Conservation (phyloP, 1,140 invertebrate species). For the Drosophila varians region DNA sequence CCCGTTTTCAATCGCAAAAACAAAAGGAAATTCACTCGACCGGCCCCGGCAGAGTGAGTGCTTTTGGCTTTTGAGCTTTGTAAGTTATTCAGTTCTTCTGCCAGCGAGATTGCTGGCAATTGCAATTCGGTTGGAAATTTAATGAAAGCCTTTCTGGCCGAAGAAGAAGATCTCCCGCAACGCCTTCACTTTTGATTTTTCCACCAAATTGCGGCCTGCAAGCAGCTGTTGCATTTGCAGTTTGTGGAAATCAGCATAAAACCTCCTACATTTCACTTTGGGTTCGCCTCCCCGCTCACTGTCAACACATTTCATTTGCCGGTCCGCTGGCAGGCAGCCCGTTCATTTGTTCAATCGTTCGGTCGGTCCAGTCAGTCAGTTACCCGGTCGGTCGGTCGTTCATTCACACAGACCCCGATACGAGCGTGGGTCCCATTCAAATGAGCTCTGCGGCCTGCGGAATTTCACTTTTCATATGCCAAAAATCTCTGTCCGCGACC, state of each 20-base stretch:
- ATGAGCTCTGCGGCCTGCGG: conserved; percentile 41
- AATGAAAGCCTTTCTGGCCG: conserved; percentile 62
- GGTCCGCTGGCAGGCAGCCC: conserved; percentile 30
- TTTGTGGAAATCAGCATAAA: conserved; percentile 62
- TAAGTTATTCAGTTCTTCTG: conserved; percentile 21
- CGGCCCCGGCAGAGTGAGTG: conserved; percentile 37
- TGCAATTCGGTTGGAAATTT: conserved; percentile 39
- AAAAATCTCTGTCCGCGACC: conserved; percentile 53
- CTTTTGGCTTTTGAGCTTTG: conserved; percentile 49
- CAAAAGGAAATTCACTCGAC: conserved; percentile 43
- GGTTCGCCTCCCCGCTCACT: conserved; percentile 32
- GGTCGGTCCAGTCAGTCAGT: conserved; percentile 51
- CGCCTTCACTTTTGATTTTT: conserved; percentile 68
- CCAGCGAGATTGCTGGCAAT: conserved; percentile 25
- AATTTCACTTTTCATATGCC: conserved; percentile 72
- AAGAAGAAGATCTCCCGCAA: conserved; percentile 38
- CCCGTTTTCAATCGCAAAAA: conserved; percentile 56
- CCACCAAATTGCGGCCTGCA: conserved; percentile 54
- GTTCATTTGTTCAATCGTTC: conserved; percentile 48
- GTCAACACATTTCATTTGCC: conserved; percentile 71
- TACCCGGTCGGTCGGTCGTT: conserved; percentile 24
- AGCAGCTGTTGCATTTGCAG: conserved; percentile 57
- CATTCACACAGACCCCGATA: conserved; percentile 13
- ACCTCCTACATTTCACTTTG: conserved; percentile 56
- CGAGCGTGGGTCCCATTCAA: conserved; percentile 48